Evolutionary conservation across 1,140 invertebrate species (phyloP).

Genomic region (Pogonus chalceus): DNA sequence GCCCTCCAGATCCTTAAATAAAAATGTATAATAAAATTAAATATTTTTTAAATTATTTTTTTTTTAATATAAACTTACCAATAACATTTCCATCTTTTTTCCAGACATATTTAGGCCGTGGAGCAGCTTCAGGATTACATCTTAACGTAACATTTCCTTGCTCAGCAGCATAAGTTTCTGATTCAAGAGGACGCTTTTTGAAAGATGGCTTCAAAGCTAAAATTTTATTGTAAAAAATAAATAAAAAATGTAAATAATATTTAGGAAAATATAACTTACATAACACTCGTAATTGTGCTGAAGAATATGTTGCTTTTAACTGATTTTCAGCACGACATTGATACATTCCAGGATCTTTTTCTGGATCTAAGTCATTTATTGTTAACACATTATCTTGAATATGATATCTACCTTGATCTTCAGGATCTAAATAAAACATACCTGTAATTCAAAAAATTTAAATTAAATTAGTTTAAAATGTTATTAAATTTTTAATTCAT

Average conservation of each 20-base stretch:
- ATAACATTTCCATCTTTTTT: slow-evolving; percentile 79
- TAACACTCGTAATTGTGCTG: slow-evolving; percentile 79
- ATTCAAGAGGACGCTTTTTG: slow-evolving; percentile 76
- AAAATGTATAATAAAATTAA: slow-evolving; percentile 9
- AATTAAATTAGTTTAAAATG: slow-evolving; percentile 1
- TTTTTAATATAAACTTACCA: slow-evolving; percentile 41
- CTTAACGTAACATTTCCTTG: slow-evolving; percentile 83
- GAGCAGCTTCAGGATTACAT: slow-evolving; percentile 91
- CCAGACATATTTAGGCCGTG: slow-evolving; percentile 81
- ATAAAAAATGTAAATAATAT: slow-evolving; percentile 7
- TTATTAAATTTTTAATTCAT: slow-evolving; percentile 13
- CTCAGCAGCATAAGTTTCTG: slow-evolving; percentile 82
- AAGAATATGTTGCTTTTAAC: slow-evolving; percentile 74
- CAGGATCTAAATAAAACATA: slow-evolving; percentile 49
- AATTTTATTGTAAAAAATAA: slow-evolving; percentile 22
- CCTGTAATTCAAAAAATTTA: slow-evolving; percentile 18
- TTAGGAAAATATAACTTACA: slow-evolving; percentile 36
- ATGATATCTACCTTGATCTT: slow-evolving; percentile 63
- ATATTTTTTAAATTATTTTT: not conserved
- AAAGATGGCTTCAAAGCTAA: slow-evolving; percentile 79
- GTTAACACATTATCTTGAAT: slow-evolving; percentile 82
- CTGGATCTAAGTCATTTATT: slow-evolving; percentile 65
- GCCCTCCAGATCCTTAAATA: slow-evolving; percentile 49
- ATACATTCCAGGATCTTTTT: slow-evolving; percentile 89
- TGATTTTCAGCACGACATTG: slow-evolving; percentile 88